Evolutionary conservation across 1,140 invertebrate species (phyloP).

Genomic region (Penaeus chinensis): DNA sequence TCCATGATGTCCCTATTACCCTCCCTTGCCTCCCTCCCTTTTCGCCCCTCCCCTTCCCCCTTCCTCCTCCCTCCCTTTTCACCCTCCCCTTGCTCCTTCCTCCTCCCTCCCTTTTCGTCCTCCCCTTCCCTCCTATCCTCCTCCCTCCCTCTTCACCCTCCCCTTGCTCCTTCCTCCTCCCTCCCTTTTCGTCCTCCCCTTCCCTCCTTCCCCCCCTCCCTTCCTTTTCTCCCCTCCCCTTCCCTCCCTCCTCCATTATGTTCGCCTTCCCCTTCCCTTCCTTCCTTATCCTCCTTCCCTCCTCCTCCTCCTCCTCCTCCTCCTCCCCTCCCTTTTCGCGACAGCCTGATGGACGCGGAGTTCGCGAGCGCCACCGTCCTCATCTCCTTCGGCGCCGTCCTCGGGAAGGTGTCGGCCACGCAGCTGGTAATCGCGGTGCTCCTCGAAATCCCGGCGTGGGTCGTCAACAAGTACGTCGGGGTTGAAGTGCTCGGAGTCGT

Average conservation of each 20-base stretch:
- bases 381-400: slow-evolving; percentile 72
- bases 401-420: slow-evolving; percentile 71
- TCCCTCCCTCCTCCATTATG: too few species aligned
- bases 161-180: neutral
- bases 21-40: too few species aligned
- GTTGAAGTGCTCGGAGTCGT: slow-evolving; percentile 10
- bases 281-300: too few species aligned
- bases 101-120: too few species aligned
- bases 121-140: neutral
- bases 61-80: neutral
- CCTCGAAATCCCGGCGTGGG: slow-evolving; percentile 69
- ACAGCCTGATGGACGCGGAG: slow-evolving; percentile 70
- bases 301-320: neutral
- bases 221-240: neutral
- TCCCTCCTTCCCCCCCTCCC: neutral
- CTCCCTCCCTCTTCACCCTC: neutral
- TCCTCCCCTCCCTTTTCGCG: neutral
- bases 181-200: neutral
- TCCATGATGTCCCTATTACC: neutral
- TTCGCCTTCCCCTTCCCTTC: too few species aligned
- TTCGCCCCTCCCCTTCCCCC: too few species aligned
- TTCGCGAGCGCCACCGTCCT: slow-evolving; percentile 71
- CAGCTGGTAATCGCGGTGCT: slow-evolving; percentile 70
- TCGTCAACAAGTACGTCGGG: slow-evolving; percentile 68
- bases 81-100: too few species aligned